These are phyloP conservation scores for Sarcophaga bullata DNA, from an alignment of 1,140 invertebrate genomes.

Conservation along the genomic window DNA sequence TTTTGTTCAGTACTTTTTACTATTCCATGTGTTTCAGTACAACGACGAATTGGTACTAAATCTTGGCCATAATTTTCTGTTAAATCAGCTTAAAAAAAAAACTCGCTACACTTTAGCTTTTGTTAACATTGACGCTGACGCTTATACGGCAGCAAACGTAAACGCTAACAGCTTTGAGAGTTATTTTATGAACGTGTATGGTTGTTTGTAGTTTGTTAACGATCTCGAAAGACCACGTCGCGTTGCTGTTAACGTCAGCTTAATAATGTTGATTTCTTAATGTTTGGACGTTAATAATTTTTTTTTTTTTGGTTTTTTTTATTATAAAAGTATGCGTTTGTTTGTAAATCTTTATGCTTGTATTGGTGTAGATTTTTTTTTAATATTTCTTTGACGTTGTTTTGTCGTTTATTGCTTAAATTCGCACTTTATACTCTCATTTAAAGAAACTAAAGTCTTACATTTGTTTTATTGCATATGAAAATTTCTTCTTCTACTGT, in stretches of 20 bases:
- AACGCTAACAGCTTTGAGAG: not conserved
- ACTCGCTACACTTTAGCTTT: slow-evolving; percentile 14
- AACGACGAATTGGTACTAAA: slow-evolving; percentile 40
- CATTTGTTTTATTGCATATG: not conserved
- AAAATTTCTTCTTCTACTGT: not conserved
- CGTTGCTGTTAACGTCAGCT: not conserved
- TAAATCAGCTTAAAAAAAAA: slow-evolving; percentile 14
- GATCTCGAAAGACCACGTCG: too few species aligned
- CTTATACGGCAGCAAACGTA: too few species aligned
- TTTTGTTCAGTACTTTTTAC: not conserved
- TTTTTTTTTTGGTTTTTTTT: not conserved
- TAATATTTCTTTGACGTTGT: slow-evolving; percentile 23
- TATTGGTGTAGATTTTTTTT: slow-evolving; percentile 21
- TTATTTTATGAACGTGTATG: not conserved
- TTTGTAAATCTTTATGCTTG: not conserved
- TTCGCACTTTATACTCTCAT: slow-evolving; percentile 41
- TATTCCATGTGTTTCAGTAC: slow-evolving; percentile 37
- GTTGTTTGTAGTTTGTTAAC: too few species aligned
- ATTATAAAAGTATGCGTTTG: not conserved
- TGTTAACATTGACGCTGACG: not conserved
- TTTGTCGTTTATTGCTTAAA: slow-evolving; percentile 34
- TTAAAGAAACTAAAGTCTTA: not conserved
- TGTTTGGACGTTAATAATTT: not conserved
- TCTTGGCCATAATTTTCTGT: slow-evolving; percentile 20
- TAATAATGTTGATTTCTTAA: slow-evolving; percentile 36